A percentile compares a stretch with the other conserved stretches of the same genome.
phyloP scores from a whole-genome alignment of 2,888 invertebrate genomes.

The Pterostichus madidus region DNA sequence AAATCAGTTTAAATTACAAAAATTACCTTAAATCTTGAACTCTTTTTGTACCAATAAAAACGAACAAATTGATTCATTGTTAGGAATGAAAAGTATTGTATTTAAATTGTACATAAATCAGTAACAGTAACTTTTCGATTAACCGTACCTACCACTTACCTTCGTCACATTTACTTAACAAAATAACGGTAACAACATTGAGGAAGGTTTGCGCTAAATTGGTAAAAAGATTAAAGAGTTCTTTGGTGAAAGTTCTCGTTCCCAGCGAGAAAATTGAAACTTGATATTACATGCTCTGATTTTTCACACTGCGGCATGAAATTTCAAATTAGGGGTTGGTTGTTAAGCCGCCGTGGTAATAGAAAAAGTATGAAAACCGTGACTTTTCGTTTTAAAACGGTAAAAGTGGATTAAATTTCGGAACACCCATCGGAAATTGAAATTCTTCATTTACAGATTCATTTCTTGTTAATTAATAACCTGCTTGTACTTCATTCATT shows the following conservation, averaged over 20 bases:
- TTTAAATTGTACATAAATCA: background rate
- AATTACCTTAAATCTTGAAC: too few relatives aligned
- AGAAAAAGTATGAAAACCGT: conserved; percentile 64
- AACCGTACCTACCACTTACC: background rate
- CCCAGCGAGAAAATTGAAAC: conserved; percentile 54
- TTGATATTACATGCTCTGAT: conserved; percentile 63
- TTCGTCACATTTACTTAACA: conserved; percentile 11
- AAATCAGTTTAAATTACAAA: too few relatives aligned
- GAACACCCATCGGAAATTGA: conserved; percentile 55
- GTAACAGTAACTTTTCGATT: background rate
- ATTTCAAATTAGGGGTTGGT: conserved; percentile 63
- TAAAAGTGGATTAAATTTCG: conserved; percentile 56
- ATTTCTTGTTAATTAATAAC: conserved; percentile 52
- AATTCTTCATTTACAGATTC: conserved; percentile 55
- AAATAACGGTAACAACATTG: conserved; percentile 27
- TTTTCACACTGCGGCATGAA: conserved; percentile 64
- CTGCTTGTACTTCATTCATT: conserved; percentile 4
- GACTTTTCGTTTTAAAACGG: conserved; percentile 60
- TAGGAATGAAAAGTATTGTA: too few relatives aligned
- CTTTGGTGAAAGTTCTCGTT: conserved; percentile 50
- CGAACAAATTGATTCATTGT: too few relatives aligned
- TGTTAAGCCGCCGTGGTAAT: conserved; percentile 34
- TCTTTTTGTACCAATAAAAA: too few relatives aligned
- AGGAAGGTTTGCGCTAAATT: conserved; percentile 19
- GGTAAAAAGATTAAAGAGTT: conserved; percentile 43